Conservation (phyloP, 2,888 invertebrate species). For the Orthosia incerta region DNA sequence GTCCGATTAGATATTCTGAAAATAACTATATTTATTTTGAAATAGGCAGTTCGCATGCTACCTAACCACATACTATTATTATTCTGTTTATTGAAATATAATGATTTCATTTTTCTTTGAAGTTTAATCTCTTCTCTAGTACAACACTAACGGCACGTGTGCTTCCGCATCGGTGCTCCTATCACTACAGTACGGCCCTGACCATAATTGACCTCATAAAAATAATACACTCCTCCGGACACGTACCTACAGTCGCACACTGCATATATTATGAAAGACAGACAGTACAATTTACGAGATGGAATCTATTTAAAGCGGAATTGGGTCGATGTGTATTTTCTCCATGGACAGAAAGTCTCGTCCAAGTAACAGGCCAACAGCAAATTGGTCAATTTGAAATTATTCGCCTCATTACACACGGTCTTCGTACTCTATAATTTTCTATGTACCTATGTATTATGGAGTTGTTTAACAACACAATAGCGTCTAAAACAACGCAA, state of each 20-base stretch:
- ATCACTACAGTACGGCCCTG: conserved; percentile 68
- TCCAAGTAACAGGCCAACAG: conserved; percentile 39
- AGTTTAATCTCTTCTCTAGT: conserved; percentile 46
- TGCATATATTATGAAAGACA: conserved; percentile 38
- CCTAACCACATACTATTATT: background rate
- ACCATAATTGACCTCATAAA: conserved; percentile 70
- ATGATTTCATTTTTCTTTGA: conserved; percentile 33
- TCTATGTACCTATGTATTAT: conserved; percentile 24
- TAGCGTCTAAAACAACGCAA: conserved; percentile 47
- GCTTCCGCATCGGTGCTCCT: conserved; percentile 70
- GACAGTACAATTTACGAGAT: conserved; percentile 37
- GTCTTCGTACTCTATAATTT: conserved; percentile 57
- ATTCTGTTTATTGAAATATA: background rate
- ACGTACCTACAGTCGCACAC: conserved; percentile 65
- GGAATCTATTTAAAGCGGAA: conserved; percentile 43
- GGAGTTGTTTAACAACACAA: conserved; percentile 61
- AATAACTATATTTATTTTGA: conserved; percentile 14
- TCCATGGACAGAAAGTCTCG: conserved; percentile 26
- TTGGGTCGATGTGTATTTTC: conserved; percentile 36
- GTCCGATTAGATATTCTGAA: conserved; percentile 21
- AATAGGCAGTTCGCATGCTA: background rate
- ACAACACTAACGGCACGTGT: conserved; percentile 67
- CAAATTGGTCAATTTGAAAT: conserved; percentile 68
- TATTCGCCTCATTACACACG: conserved; percentile 73
- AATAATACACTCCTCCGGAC: conserved; percentile 68